phyloP scores from a whole-genome alignment of 1,140 invertebrate species.

The Asobara japonica region DNA sequence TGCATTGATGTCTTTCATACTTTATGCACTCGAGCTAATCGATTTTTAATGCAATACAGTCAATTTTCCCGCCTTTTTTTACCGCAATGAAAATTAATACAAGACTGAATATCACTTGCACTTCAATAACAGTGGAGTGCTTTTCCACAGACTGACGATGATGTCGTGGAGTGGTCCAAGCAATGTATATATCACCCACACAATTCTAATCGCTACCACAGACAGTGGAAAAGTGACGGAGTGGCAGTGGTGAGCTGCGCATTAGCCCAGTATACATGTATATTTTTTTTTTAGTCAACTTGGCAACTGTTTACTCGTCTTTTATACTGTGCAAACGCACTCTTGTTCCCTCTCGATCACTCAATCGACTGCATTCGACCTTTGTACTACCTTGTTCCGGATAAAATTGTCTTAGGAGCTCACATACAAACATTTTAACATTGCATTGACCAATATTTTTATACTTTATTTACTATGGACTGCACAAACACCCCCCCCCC shows the following conservation, averaged over 20 bases:
- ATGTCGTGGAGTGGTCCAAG: not conserved
- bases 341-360: not conserved
- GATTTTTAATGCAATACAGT: not conserved
- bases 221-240: not conserved
- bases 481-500: too few relatives aligned
- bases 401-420: not conserved
- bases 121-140: not conserved
- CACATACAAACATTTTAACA: too few relatives aligned
- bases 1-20: conserved; percentile 48
- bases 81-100: not conserved
- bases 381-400: not conserved
- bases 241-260: not conserved
- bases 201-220: not conserved
- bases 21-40: not conserved
- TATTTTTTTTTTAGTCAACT: conserved; percentile 12
- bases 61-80: not conserved
- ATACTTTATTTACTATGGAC: too few relatives aligned
- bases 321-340: not conserved
- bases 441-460: too few relatives aligned
- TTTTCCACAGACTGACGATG: conserved; percentile 12
- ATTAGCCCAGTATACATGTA: not conserved
- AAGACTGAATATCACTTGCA: not conserved
- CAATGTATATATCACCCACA: conserved; percentile 5
- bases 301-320: conserved; percentile 5
- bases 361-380: not conserved